Evolutionary conservation across 2,113 vertebrate species (phyloP), one percentile per base, ranked within the genome.

Genomic region (Odobenus rosmarus): DNA sequence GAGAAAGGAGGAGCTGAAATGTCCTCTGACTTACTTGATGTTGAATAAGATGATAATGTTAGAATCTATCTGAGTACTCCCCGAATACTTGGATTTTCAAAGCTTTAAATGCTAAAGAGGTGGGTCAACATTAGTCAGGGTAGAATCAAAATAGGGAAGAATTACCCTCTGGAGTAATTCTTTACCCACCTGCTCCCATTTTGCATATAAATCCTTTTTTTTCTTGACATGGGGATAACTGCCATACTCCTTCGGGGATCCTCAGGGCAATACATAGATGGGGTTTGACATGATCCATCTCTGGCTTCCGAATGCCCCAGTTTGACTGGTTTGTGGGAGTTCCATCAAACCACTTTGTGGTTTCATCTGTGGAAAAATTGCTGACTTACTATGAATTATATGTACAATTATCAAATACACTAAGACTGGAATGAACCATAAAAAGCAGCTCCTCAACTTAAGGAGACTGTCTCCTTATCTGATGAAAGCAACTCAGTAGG

Each of bases 181-280:
- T 83, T 88, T 36, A 97, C 98, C 55, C 96, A 99, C 99, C 99
- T 99, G 99, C 96, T 59, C 98, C 89, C 86, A 98, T 99, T 99
- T 99, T 99, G 97, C 99, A 99, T 53, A 99, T 93, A 89, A 99
- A 99, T 83, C 99, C 99, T 4, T 98, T 99, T 42, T 97, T 98
- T 69, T 99, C 99, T 64, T 87, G 97, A 98, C 99, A 99, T 0
- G 97, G 88, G 23, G 98, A 98, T 93, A 99, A 96, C 23, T 99
- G 98, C 99, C 99, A 99, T 76, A 98, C 88, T 72, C 99, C 99
- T 82, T 99, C 99, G 0, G 97, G 93, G 36, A 99, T 98, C 96
- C 98, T 99, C 98, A 99, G 97, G 14, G 99, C 98, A 88, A 99
- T 97, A 74, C 99, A 99, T 23, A 97, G 97, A 85, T 99, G 99